Base-by-base conservation (phyloP, 2,888 invertebrate genomes). In the Augiades crinisus region DNA sequence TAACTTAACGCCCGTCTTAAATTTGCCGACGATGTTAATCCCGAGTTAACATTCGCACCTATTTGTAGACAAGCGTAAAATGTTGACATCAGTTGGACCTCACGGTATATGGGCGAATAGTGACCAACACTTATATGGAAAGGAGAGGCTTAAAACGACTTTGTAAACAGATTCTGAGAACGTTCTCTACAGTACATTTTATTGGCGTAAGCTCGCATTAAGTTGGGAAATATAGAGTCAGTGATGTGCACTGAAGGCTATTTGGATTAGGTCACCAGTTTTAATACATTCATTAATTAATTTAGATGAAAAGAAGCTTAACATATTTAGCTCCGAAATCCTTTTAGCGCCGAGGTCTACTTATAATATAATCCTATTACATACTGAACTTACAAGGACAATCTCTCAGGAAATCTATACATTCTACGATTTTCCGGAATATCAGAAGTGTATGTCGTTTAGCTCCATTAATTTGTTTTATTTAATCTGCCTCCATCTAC, bases 61-160 rank as follows among this genome's bases (percentile, higher is more conserved):
- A 75, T 78, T 76, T 73, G 73, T 73, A 68, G 68, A 59, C 63
- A 65, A 58, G 64, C 67, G 67, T 69, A 67, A 66, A 68, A 63
- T 62, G 63, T 59, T 65, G 60, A 63, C 63, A 58, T 59, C 47
- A 40, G 36, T 33, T 16, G 22, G 51, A 51, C 38, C 44, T 45
- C 50, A 45, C 51, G 16, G 34, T 12, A 19, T 43, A 43, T 43
- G 43, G 43, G 43, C 41, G 41, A 49, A 49, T 40, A 40, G 47
- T 41, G 12, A 10, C 43, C 34, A 4, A 10, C 40, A n/a, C 50
- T 43, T 50, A 50, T 50, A 50, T 43, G 50, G 50, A 43, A 30
- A 43, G 40, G 40, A 47, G 41, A 50, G n/a, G 34, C 36, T 43
- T 33, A 19, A 36, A 36, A 50, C 49, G 5, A 49, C 41, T 50